Evolutionary conservation across 2,797 vertebrate genomes (phyloP).

Genomic region (Phoxinus dragarum): DNA sequence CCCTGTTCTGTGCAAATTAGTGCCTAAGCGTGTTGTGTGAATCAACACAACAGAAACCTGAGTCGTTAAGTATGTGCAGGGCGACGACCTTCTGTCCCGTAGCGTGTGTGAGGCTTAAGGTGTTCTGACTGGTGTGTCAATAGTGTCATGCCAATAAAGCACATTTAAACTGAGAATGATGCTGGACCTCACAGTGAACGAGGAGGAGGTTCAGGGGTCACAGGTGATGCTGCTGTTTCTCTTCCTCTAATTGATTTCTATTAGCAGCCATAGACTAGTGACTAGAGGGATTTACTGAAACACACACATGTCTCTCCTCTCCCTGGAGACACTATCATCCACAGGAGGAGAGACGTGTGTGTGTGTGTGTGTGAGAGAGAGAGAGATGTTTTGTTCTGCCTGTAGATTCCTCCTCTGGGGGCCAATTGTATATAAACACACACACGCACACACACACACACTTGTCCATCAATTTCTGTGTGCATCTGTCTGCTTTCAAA

Average conservation of each 20-base stretch:
- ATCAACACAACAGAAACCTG: not conserved
- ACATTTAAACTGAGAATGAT: not conserved
- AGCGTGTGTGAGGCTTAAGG: not conserved
- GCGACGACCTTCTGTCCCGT: not conserved
- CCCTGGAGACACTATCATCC: not conserved
- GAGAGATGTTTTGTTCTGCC: not conserved
- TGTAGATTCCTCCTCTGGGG: constrained; percentile 1
- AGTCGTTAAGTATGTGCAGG: not conserved
- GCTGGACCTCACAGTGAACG: not conserved
- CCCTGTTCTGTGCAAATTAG: not conserved
- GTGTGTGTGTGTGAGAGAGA: too few relatives aligned
- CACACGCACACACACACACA: not conserved
- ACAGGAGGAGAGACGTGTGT: constrained; percentile 7
- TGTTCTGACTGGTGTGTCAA: not conserved
- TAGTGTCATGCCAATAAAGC: constrained; percentile 10
- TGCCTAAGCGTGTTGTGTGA: not conserved
- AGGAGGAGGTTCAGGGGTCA: constrained; percentile 31
- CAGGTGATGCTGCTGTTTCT: constrained; percentile 61
- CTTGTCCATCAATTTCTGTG: not conserved
- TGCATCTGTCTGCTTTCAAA: constrained; percentile 6
- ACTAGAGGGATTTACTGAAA: constrained; percentile 51
- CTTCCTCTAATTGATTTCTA: constrained; percentile 65
- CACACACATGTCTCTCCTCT: constrained; percentile 17
- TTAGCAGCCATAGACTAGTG: constrained; percentile 50
- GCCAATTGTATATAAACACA: not conserved